Percentiles rank a stretch among this genome's conserved stretches.
Conservation (phyloP, 2,113 vertebrate species). For the Cynopterus brachyotis region DNA sequence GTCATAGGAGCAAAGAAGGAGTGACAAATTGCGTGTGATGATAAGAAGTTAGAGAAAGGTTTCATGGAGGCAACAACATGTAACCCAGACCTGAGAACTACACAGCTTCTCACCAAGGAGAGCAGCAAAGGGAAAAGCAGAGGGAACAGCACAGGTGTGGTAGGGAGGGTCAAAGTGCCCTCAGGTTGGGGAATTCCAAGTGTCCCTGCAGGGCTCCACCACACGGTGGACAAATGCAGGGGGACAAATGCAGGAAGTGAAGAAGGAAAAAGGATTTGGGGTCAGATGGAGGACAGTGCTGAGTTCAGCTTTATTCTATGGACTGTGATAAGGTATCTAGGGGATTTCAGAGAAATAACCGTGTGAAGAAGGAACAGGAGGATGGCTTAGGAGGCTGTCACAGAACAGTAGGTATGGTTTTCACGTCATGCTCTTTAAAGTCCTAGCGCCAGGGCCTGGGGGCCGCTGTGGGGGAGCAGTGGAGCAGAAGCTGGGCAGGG, state of each 20-base stretch:
- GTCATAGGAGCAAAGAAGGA: neutral
- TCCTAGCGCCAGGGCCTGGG: neutral
- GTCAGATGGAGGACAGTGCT: neutral
- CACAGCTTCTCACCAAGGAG: neutral
- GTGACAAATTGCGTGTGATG: neutral
- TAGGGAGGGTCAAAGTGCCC: neutral
- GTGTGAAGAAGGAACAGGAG: neutral
- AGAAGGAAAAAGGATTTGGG: neutral
- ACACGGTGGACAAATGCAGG: neutral
- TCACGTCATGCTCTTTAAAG: neutral
- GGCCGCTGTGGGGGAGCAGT: accelerated
- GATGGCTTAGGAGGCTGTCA: neutral
- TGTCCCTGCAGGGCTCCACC: accelerated
- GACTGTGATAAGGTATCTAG: neutral
- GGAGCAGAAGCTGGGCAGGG: neutral
- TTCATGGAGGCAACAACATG: neutral
- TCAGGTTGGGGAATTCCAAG: neutral
- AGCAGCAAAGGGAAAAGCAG: neutral
- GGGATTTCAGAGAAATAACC: neutral
- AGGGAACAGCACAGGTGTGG: accelerated
- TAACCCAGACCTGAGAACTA: neutral
- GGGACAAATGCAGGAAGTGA: neutral
- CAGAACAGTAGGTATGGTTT: neutral
- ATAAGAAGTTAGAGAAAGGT: neutral
- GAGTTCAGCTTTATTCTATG: neutral